Evolutionary conservation across 1,140 invertebrate genomes (phyloP).

Genomic region (Andrena cerasifolii): DNA sequence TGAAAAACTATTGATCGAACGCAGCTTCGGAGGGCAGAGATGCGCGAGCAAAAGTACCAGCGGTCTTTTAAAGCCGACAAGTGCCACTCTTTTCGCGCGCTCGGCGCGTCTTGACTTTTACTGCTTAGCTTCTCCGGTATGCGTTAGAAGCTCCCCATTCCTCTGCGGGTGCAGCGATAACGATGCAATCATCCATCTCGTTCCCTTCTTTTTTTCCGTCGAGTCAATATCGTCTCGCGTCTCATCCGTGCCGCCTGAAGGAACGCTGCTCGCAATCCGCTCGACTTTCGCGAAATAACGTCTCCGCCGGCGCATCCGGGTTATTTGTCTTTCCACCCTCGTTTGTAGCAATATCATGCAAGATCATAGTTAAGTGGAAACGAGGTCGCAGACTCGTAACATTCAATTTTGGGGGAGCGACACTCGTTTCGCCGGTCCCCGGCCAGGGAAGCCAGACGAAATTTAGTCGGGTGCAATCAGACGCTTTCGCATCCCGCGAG

Average conservation of each 20-base stretch:
- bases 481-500: slow-evolving; percentile 4
- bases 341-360: slow-evolving; percentile 58
- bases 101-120: too few species aligned
- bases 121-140: too few species aligned
- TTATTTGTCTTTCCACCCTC: slow-evolving; percentile 61
- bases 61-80: too few species aligned
- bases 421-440: slow-evolving; percentile 34
- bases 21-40: too few species aligned
- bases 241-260: background rate
- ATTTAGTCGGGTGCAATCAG: slow-evolving; percentile 43
- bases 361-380: slow-evolving; percentile 62
- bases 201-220: background rate
- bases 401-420: slow-evolving; percentile 49
- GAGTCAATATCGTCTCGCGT: slow-evolving; percentile 29
- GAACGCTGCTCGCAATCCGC: background rate
- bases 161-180: background rate
- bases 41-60: too few species aligned
- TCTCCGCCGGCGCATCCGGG: slow-evolving; percentile 24
- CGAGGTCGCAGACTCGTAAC: slow-evolving; percentile 40
- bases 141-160: too few species aligned
- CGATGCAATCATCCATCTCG: background rate
- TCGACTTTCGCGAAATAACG: slow-evolving; percentile 49
- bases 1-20: too few species aligned
- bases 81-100: too few species aligned
- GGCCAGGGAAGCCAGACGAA: background rate